Evolutionary conservation across 1,140 invertebrate genomes (phyloP).

Genomic region (Scaptomyza hsui): DNA sequence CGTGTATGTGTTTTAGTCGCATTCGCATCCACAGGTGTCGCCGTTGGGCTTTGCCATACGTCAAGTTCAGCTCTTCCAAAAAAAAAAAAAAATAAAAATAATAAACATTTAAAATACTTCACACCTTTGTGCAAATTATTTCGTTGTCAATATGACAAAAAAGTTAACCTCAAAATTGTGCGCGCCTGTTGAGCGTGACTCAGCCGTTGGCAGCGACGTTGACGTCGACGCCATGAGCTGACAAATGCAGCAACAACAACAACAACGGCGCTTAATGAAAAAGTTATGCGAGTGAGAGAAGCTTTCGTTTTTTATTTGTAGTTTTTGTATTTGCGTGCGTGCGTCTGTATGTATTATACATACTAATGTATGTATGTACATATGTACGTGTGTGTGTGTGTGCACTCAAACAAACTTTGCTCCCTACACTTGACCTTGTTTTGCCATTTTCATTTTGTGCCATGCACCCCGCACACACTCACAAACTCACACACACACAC

Average conservation of each 20-base stretch:
- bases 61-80: slow-evolving; percentile 70
- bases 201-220: slow-evolving; percentile 8
- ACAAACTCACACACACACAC: slow-evolving; percentile 28
- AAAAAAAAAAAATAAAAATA: slow-evolving; percentile 16
- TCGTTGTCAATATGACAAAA: slow-evolving; percentile 67
- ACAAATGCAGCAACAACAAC: background rate
- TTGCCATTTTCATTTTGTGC: slow-evolving; percentile 77
- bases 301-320: slow-evolving; percentile 47
- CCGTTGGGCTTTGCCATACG: slow-evolving; percentile 47
- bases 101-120: no score
- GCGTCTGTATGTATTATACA: slow-evolving; percentile 3
- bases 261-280: slow-evolving; percentile 57
- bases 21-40: slow-evolving; percentile 71
- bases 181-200: slow-evolving; percentile 67
- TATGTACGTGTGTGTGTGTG: slow-evolving; percentile 24
- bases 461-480: slow-evolving; percentile 33
- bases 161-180: slow-evolving; percentile 64
- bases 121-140: slow-evolving; percentile 78
- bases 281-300: slow-evolving; percentile 50
- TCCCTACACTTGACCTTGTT: slow-evolving; percentile 81
- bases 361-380: slow-evolving; percentile 13
- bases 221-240: slow-evolving; percentile 18
- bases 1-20: slow-evolving; percentile 20
- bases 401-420: slow-evolving; percentile 78
- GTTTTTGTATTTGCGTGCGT: background rate